Conservation (phyloP, 92 coral and sea anemone genomes). For the Phymanthus crucifer region DNA sequence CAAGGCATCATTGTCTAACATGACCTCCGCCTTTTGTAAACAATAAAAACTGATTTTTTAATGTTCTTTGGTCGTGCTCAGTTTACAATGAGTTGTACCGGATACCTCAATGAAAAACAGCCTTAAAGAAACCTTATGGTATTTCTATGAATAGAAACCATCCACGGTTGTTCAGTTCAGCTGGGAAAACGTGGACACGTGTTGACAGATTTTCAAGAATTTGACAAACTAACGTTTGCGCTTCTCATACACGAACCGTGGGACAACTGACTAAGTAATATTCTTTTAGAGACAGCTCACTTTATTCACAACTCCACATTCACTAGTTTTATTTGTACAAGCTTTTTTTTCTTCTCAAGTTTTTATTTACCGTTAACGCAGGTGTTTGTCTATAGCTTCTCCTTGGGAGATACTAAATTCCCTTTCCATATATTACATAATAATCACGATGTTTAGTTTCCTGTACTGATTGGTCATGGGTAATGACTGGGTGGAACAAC, state of each 20-base stretch:
- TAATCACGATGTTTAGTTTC: not conserved
- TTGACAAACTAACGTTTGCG: not conserved
- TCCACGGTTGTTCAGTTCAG: not conserved
- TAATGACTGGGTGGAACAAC: not conserved
- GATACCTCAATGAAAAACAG: not conserved
- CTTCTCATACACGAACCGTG: not conserved
- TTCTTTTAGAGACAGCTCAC: not conserved
- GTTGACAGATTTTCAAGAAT: not conserved
- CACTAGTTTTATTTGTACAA: not conserved
- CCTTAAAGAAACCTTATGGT: not conserved
- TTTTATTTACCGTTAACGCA: not conserved
- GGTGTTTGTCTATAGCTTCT: not conserved
- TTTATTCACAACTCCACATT: not conserved
- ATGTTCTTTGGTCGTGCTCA: not conserved
- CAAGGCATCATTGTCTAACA: not conserved
- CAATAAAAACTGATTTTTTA: constrained; percentile 4
- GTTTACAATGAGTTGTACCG: not conserved
- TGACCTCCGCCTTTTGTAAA: constrained; percentile 19
- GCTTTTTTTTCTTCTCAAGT: not conserved
- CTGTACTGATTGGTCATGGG: not conserved
- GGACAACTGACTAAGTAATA: not conserved
- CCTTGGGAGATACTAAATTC: not conserved
- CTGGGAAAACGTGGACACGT: not conserved
- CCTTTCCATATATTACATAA: not conserved
- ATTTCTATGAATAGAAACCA: not conserved